Evolutionary conservation across 1,140 invertebrate species (phyloP).

Genomic region (Pemphigus obesinymphae): DNA sequence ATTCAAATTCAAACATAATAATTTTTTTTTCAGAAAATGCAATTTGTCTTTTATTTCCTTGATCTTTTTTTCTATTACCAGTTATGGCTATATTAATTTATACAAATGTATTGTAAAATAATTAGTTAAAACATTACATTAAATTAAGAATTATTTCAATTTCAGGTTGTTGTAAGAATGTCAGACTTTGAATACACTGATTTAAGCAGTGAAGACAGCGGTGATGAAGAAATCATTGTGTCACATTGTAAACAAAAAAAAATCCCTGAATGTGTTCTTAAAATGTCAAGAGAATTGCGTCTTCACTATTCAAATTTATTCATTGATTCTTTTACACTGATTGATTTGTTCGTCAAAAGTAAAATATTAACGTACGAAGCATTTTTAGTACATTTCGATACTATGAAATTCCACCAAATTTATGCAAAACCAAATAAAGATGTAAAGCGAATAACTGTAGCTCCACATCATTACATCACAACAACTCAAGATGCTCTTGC

Average conservation of each 20-base stretch:
- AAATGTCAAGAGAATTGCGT: background rate
- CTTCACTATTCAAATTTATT: conserved; percentile 2
- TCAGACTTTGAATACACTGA: conserved; percentile 6
- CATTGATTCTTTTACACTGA: background rate
- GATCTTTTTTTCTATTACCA: too few species aligned
- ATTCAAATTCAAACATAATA: too few species aligned
- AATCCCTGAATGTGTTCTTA: background rate
- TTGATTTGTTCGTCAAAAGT: conserved; percentile 10
- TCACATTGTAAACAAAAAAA: background rate
- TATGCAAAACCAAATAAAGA: background rate
- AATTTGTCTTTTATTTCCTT: too few species aligned
- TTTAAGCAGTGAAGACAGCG: background rate
- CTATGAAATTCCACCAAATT: background rate
- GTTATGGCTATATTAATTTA: too few species aligned
- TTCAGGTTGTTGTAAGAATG: background rate
- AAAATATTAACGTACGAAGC: background rate
- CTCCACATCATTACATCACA: conserved; percentile 21
- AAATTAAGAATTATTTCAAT: too few species aligned
- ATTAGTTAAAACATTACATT: too few species aligned
- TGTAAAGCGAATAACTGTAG: background rate
- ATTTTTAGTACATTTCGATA: background rate
- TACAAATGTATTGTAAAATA: too few species aligned
- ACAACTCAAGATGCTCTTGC: background rate
- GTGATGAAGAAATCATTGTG: background rate
- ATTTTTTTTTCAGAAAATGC: too few species aligned